Base-by-base conservation (phyloP, 1,140 invertebrate species). In the Wiebesia pumilae region DNA sequence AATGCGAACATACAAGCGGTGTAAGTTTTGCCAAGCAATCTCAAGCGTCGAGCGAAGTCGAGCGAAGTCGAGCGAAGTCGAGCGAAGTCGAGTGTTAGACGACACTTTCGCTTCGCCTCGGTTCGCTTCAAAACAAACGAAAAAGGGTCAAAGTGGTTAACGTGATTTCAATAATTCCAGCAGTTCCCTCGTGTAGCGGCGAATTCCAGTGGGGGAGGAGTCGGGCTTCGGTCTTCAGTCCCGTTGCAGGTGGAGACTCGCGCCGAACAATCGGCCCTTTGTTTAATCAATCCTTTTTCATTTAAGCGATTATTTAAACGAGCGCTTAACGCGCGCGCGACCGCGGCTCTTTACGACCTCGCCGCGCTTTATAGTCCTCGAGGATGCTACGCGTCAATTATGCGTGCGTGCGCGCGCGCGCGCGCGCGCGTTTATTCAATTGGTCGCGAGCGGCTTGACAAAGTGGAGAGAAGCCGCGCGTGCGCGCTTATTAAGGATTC, bases 231-330 rank as follows among this genome's bases (percentile, higher is more conserved):
- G 1, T 14, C n/a, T 27, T n/a, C 47, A 12, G 47, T 40, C 79
- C 79, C 40, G 19, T 51, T 35, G 43, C 82, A 77, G 71, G 82
- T 77, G 51, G 43, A 51, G 43, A 58, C 51, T 54, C 51, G 54
- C 33, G 19, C 40, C 62, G 69, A 86, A 86, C 85, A 86, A 86
- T 86, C 85, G 85, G 16, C 35, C 71, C 58, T 86, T 86, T 86
- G 85, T 86, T 82, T 82, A 79, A 83, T 82, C 81, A 79, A 83
- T 83, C 81, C 85, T 86, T 86, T 86, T 82, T 69, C 73, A 38
- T 69, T 58, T 35, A 43, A 81, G 58, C 33, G 85, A 83, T 86
- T 83, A 78, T 83, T 86, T 38, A 86, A 86, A 83, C 69, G 81
- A 83, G 80, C 54, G 14, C 35, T 77, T 43, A 21, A 3, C 14